Base-by-base conservation (phyloP, 2,888 invertebrate species). In the Mythimna lalbum region DNA sequence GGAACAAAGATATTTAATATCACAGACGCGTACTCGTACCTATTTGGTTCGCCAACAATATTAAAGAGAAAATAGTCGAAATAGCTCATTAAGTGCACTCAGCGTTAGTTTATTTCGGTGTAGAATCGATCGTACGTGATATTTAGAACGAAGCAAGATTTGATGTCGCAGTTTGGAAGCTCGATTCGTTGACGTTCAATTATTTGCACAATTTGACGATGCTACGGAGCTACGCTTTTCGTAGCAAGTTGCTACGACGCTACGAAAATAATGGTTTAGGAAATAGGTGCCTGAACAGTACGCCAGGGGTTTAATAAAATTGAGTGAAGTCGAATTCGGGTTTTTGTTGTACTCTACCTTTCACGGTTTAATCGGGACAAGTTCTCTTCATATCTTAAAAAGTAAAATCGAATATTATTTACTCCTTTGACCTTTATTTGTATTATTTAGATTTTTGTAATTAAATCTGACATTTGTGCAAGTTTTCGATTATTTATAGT, bases 141-240 rank as follows among this genome's bases (percentile, higher is more conserved):
- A 47, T 33, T 47, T 39, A 43, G 12, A 49, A 17, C 6, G 21
- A 19, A 33, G 23, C 31, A 27, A 19, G 27, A 53, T 55, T 50
- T 31, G 50, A 49, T 7, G 10, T 33, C 3, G 43, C 36, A 21
- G 31, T 59, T 76, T 69, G 57, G 36, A 64, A 36, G 49, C 59
- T 43, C 50, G 10, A 52, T 52, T 55, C 49, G 43, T 65, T 50
- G 69, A 69, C 31, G 59, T 80, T 69, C 52, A 69, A 56, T 49
- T 43, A 43, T 76, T 59, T 62, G 23, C 49, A n/a, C 36, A 43
- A 62, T 55, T 69, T 49, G 64, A 69, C 53, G 21, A 19, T 63
- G 53, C 27, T 63, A 60, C 36, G 14, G 17, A 4, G 39, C 50
- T 76, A 67, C 55, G 49, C 17, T 76, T 56, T 43, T 67, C 31